Evolutionary conservation across 2,888 invertebrate species (phyloP).

Genomic region (Tridacna crocea): DNA sequence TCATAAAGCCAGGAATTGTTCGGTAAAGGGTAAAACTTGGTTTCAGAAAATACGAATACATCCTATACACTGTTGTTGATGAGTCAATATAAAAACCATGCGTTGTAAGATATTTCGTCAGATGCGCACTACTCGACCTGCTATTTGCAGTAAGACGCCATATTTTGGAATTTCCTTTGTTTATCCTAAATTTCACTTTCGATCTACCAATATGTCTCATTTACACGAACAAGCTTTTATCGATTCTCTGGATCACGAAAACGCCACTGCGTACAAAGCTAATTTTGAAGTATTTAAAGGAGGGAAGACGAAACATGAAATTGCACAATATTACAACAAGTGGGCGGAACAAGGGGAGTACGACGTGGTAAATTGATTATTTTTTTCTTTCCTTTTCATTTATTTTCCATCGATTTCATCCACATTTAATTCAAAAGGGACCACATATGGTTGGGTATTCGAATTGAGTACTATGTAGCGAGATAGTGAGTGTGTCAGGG

Average conservation of each 20-base stretch:
- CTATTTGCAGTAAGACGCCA: too few species aligned
- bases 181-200: background rate
- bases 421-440: background rate
- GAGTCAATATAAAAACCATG: too few species aligned
- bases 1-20: too few species aligned
- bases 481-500: too few species aligned
- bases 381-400: background rate
- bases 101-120: too few species aligned
- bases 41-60: too few species aligned
- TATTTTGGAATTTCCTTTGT: too few species aligned
- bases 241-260: conserved; percentile 12
- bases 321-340: conserved; percentile 74
- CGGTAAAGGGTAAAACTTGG: too few species aligned
- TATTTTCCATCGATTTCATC: background rate
- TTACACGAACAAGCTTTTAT: background rate
- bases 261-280: conserved; percentile 38
- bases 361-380: conserved; percentile 43
- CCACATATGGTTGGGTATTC: background rate
- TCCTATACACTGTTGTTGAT: too few species aligned
- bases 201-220: conserved; percentile 9
- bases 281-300: conserved; percentile 51
- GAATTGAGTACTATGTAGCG: too few species aligned
- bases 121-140: too few species aligned
- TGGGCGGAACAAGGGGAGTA: conserved; percentile 75
- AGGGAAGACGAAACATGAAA: conserved; percentile 65